Evolutionary conservation across 2,888 invertebrate species (phyloP), one percentile per base, ranked within the genome.

Genomic region (Carcina quercana): DNA sequence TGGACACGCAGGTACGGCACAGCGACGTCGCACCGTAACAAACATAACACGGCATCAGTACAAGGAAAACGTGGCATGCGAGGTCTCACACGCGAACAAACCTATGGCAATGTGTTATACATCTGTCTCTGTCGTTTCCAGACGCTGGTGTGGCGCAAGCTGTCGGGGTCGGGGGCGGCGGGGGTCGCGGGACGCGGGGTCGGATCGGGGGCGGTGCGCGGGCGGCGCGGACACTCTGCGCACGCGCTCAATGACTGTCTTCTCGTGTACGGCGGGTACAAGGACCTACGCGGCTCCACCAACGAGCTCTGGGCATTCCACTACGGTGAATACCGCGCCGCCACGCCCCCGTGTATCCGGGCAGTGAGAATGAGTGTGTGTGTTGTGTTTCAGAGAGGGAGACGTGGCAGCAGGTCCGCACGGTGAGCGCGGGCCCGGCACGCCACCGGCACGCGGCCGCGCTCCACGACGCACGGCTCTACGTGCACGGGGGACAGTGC

Each of bases 401-500:
- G 71, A 88, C 91, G 12, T 94, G 94, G 94, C 92, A 92, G 55
- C 76, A 66, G 49, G 68, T 76, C 42, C 74, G 78, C 42, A 65
- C 73, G 42, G 41, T 41, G n/a, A 54, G 55, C 32, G 53, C 78
- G 45, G 85, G 83, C 41, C 89, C 91, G 29, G 88, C 91, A 21
- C 86, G 95, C 7, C 94, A 95, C 83, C 92, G 92, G 52, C 96
- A 96, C 83, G 91, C 93, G 0, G 92, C 93, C 2, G 90, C 93
- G 26, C 79, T 94, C 40, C 90, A 93, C 69, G 91, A 87, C 50
- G 88, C 88, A 45, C 86, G 89, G 2, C 92, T 96, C 86, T 95
- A 93, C 89, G 87, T 96, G 58, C 95, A 92, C 72, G 96, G 93
- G 11, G 96, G 96, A 0, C 93, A 93, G 91, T 91, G 91, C 41